Evolutionary conservation across 2,888 invertebrate genomes (phyloP).

Genomic region (Sinohyriopsis cumingii): DNA sequence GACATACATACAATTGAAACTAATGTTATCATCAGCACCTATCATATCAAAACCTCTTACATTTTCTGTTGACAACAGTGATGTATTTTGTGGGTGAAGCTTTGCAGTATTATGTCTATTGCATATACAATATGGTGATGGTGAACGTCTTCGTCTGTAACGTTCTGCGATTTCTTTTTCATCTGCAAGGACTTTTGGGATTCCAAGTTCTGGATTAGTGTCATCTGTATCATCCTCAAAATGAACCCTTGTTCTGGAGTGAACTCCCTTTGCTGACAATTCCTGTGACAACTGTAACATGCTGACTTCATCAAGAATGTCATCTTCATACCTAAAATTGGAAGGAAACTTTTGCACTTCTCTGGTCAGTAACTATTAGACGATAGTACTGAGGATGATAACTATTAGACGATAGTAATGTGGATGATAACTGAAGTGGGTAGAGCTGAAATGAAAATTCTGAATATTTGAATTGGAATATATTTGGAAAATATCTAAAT

Average conservation of each 20-base stretch:
- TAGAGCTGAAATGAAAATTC: no score
- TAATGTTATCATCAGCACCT: no score
- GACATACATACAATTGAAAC: no score
- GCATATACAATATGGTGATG: conserved; percentile 28
- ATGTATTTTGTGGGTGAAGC: conserved; percentile 34
- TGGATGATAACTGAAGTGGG: no score
- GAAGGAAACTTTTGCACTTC: background rate
- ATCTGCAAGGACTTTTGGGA: conserved; percentile 21
- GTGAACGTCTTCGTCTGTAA: conserved; percentile 33
- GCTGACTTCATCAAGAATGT: conserved; percentile 27
- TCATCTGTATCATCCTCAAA: conserved; percentile 43
- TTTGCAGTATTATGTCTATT: conserved; percentile 10
- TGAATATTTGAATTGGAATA: no score
- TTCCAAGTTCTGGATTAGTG: conserved; percentile 40
- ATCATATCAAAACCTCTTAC: no score
- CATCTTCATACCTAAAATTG: conserved; percentile 13
- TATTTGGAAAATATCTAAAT: no score
- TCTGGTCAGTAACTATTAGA: background rate
- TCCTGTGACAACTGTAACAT: conserved; percentile 26
- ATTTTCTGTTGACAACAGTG: conserved; percentile 11
- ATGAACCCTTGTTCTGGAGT: conserved; percentile 6
- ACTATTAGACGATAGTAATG: no score
- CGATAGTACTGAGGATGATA: no score
- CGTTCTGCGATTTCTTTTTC: conserved; percentile 34
- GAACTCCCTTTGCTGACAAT: conserved; percentile 13